Conservation (phyloP, 2,888 invertebrate species). For the Pseudococcus viburni region DNA sequence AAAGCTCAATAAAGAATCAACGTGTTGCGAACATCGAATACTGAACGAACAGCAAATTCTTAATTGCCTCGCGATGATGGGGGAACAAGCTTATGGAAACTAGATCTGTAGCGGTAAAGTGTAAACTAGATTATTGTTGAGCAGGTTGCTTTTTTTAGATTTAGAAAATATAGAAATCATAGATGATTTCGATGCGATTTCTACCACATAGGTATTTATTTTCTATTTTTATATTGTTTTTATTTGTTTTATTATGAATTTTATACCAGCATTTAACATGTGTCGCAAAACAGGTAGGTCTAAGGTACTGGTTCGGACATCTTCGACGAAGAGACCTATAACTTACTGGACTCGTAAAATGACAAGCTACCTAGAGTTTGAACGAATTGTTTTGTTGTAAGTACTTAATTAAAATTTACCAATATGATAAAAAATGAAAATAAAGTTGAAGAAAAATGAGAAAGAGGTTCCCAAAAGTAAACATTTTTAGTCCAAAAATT, state of each 20-base stretch:
- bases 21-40: conserved; percentile 18
- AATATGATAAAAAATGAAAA: too few relatives aligned
- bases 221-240: conserved; percentile 17
- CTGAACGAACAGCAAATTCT: conserved; percentile 42
- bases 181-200: background rate
- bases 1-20: conserved; percentile 55
- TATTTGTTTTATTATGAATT: background rate
- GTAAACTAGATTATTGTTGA: conserved; percentile 58
- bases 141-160: conserved; percentile 63
- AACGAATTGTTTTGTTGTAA: background rate
- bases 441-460: background rate
- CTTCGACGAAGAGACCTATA: too few relatives aligned
- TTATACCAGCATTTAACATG: background rate
- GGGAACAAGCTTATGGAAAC: conserved; percentile 58
- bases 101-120: conserved; percentile 60
- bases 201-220: conserved; percentile 14
- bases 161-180: conserved; percentile 59
- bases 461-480: too few relatives aligned
- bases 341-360: too few relatives aligned
- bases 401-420: background rate
- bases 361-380: too few relatives aligned
- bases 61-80: conserved; percentile 35
- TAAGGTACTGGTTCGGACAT: background rate
- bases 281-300: background rate
- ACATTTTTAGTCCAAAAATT: too few relatives aligned